Conservation (phyloP, 1,140 invertebrate species). For the Drosophila arawakana region DNA sequence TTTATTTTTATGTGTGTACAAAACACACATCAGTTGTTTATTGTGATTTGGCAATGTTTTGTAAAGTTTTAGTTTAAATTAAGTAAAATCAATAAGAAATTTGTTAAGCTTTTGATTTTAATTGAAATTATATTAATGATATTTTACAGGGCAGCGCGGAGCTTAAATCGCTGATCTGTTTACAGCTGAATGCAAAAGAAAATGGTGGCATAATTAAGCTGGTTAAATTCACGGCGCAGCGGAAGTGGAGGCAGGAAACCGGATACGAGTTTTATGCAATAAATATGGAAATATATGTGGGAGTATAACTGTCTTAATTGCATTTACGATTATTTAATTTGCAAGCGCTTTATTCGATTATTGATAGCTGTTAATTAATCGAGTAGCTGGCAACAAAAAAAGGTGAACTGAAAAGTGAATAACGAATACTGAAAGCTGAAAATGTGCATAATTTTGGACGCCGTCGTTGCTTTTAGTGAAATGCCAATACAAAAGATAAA, state of each 20-base stretch:
- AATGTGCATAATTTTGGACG: constrained; percentile 6
- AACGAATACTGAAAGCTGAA: neutral
- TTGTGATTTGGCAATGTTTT: neutral
- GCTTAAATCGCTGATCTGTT: too few relatives aligned
- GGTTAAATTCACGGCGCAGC: neutral
- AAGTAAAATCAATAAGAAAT: too few relatives aligned
- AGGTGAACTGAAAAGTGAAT: neutral
- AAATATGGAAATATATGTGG: neutral
- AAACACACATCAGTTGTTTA: neutral
- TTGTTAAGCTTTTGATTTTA: too few relatives aligned
- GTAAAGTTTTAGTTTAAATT: neutral
- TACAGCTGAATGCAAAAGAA: too few relatives aligned
- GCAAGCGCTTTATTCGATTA: constrained; percentile 12
- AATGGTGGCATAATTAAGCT: neutral
- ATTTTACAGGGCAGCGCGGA: neutral
- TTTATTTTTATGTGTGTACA: neutral
- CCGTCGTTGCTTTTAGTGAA: constrained; percentile 2
- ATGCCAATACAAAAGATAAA: constrained; percentile 33
- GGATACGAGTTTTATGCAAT: neutral
- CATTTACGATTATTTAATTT: constrained; percentile 11
- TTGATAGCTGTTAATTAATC: constrained; percentile 19
- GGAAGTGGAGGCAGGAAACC: neutral
- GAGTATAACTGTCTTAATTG: constrained; percentile 10
- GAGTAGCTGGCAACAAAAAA: constrained; percentile 13
- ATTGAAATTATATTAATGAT: too few relatives aligned